Percentiles rank a stretch among this genome's conserved stretches.
These are phyloP conservation scores for Xanthia togata DNA, from an alignment of 2,888 invertebrate genomes.

Conservation along the genomic window DNA sequence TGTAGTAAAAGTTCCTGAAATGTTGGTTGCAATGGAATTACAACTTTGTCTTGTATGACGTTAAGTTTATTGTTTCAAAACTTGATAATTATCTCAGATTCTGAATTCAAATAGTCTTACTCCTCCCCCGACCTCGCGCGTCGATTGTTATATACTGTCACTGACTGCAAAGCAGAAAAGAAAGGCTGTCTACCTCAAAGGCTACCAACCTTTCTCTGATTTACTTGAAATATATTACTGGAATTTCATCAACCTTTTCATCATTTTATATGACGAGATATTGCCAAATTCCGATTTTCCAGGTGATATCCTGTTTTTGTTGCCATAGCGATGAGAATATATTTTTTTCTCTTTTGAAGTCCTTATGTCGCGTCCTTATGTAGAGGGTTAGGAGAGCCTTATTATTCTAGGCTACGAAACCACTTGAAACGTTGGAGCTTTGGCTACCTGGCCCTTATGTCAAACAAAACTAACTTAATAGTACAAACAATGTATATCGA, in stretches of 20 bases:
- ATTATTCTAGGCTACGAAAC: slow-evolving; percentile 7
- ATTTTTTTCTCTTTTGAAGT: too few species aligned
- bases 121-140: too few species aligned
- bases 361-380: too few species aligned
- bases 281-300: slow-evolving; percentile 17
- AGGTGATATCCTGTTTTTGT: too few species aligned
- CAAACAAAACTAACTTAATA: slow-evolving; percentile 19
- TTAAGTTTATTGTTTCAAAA: neutral
- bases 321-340: too few species aligned
- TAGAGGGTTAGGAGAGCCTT: neutral
- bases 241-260: slow-evolving; percentile 54
- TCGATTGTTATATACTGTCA: slow-evolving; percentile 11
- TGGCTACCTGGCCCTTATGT: neutral
- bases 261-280: slow-evolving; percentile 29
- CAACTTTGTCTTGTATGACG: neutral
- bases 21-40: neutral
- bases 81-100: neutral
- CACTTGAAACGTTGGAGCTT: too few species aligned
- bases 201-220: slow-evolving; percentile 29
- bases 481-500: slow-evolving; percentile 50
- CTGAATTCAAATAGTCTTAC: neutral
- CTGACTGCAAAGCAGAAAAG: neutral
- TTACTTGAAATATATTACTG: slow-evolving; percentile 36
- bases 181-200: slow-evolving; percentile 27
- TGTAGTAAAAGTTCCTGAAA: neutral